Evolutionary conservation across 2,797 vertebrate genomes (phyloP), one percentile per base, ranked within the genome.

Genomic region (Taeniopygia guttata): DNA sequence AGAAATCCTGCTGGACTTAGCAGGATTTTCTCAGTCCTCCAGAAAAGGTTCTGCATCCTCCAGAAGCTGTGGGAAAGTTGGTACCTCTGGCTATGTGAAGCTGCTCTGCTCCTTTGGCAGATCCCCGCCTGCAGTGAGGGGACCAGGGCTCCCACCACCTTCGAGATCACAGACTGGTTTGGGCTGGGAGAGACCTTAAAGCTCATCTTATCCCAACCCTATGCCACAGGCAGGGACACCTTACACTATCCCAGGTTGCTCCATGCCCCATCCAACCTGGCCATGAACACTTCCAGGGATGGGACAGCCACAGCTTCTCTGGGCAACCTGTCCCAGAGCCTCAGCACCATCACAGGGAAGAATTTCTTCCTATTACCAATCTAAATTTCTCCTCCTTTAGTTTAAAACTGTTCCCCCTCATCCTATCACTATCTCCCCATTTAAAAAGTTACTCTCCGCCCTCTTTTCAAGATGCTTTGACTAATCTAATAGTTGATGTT

Each of bases 111-210:
- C 45, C 83, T 40, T 29, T 45, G 26, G 55, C 42, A 72, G 77
- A 77, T 55, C 55, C 25, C 59, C 15, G 63, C 0, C 0, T 6
- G 13, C 7, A 3, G 42, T 0, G 2, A 84, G 66, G 67, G 67
- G 20, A 4, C 16, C 58, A 17, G 82, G 68, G 75, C 56, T 66
- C 60, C 60, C 72, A 18, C n/a, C 21, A 34, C 26, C 56, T 68
- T 52, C 4, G 2, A 32, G 45, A 59, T 59, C 59, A 75, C 27
- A 32, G 21, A 54, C 16, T 66, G 30, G 9, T 48, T 72, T 59
- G 73, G 40, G 34, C 27, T 59, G 45, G 40, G 34, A 89, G 38
- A 5, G 18, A 46, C 34, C 25, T 58, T 40, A 27, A 64, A 66
- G 13, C 7, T 4, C 40, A 54, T 17, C 6, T 36, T 25, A 72